Evolutionary conservation across 2,797 vertebrate species (phyloP).

Genomic region (Schizopygopsis malacanthus): DNA sequence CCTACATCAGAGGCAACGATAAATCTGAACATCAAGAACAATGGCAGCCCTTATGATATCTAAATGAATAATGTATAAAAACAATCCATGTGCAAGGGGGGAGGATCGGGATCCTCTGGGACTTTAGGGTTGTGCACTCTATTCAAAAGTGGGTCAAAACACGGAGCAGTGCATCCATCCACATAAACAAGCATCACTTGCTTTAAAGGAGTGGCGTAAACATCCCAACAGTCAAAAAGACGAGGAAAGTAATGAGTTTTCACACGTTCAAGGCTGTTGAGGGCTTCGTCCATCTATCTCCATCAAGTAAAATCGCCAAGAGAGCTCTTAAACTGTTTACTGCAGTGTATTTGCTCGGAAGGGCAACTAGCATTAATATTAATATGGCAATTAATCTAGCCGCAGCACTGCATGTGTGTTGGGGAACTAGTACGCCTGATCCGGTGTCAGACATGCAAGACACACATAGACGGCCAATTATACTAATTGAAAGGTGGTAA

Average conservation of each 20-base stretch:
- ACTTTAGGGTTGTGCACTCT: constrained; percentile 54
- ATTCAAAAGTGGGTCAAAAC: constrained; percentile 62
- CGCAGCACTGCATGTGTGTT: constrained; percentile 58
- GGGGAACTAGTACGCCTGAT: constrained; percentile 28
- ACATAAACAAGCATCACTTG: constrained; percentile 32
- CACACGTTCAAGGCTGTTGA: neutral
- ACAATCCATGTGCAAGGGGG: neutral
- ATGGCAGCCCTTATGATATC: neutral
- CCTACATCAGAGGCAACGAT: constrained; percentile 3
- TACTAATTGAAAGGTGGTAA: constrained; percentile 72
- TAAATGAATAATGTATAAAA: constrained; percentile 54
- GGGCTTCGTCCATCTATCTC: constrained; percentile 8
- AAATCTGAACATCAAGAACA: constrained; percentile 14
- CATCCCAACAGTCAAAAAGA: constrained; percentile 18
- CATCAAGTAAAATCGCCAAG: constrained; percentile 28
- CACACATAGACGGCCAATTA: constrained; percentile 63
- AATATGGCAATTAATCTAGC: constrained; percentile 73
- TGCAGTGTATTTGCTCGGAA: constrained; percentile 44
- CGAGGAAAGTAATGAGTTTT: neutral
- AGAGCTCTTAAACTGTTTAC: constrained; percentile 39
- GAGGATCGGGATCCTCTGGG: constrained; percentile 19
- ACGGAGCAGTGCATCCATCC: neutral
- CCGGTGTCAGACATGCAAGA: constrained; percentile 16
- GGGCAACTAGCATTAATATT: constrained; percentile 77
- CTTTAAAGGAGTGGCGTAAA: neutral